Evolutionary conservation across 2,888 invertebrate genomes (phyloP), one percentile per base, ranked within the genome.

Genomic region (Meandrusa payeni): DNA sequence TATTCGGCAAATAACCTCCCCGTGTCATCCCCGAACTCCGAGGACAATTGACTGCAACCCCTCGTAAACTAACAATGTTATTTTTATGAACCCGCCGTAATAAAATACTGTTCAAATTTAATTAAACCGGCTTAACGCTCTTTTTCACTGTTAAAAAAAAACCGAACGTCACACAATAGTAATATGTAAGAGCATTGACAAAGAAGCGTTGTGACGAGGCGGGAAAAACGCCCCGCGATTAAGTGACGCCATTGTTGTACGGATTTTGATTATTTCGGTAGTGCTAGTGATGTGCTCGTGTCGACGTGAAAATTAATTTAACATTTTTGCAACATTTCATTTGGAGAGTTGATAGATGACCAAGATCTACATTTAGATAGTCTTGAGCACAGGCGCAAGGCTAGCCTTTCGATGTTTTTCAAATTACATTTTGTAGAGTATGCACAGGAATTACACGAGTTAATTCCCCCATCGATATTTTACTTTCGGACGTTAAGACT

Each of bases 241-340:
- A 76, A 75, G 69, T 69, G 72, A 69, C 72, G 68, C 74, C 70
- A 76, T 85, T 86, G 83, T 83, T 71, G 71, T 70, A 72, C 68
- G 58, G 76, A 76, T 76, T 79, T 78, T 75, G 72, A 82, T 80
- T 78, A 69, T 75, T 69, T 61, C 43, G 47, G 38, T 44, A 43
- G 31, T 19, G n/a, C 6, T 78, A 80, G 79, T 59, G 83, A 47
- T 59, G 81, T 42, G 54, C 43, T 3, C 5, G 27, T 15, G 34
- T 17, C 49, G 52, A 69, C 64, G 64, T 64, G 60, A 34, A 31
- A 9, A n/a, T 19, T 10, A 27, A 11, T 23, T 28, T 27, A 43
- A 11, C 10, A 19, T 15, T 29, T 3, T 11, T n/a, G n/a, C n/a
- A n/a, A n/a, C n/a, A n/a, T n/a, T n/a, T n/a, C n/a, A n/a, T n/a